Evolutionary conservation across 2,113 vertebrate species (phyloP).

Genomic region (Festucalex cinctus): DNA sequence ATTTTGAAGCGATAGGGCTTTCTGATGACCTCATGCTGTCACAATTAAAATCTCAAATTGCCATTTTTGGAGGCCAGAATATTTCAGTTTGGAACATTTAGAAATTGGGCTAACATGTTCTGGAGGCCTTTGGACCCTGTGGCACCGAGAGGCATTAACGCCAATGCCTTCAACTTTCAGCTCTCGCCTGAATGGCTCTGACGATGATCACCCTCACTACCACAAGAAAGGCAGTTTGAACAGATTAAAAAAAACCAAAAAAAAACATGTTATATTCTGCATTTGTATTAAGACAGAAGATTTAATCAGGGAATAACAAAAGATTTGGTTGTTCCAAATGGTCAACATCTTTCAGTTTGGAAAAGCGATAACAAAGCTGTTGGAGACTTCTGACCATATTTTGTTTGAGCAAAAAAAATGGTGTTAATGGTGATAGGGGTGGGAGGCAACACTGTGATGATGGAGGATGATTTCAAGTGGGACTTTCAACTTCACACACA

Average conservation of each 20-base stretch:
- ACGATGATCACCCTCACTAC: conserved; percentile 2
- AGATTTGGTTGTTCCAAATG: conserved; percentile 56
- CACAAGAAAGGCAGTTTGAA: conserved; percentile 5
- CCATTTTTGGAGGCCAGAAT: conserved; percentile 43
- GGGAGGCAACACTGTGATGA: conserved; percentile 32
- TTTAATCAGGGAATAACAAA: conserved; percentile 22
- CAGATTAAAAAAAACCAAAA: conserved; percentile 9
- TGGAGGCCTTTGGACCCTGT: conserved; percentile 25
- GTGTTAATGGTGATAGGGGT: conserved; percentile 52
- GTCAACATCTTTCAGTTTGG: conserved; percentile 59
- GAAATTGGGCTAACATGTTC: conserved; percentile 39
- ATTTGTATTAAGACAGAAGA: conserved; percentile 11
- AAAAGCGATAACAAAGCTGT: conserved; percentile 51
- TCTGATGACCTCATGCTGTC: conserved; percentile 5
- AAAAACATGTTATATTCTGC: background rate
- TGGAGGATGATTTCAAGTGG: conserved; percentile 42
- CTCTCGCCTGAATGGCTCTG: conserved; percentile 31
- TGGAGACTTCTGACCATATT: conserved; percentile 59
- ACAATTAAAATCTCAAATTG: conserved; percentile 18
- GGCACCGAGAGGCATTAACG: conserved; percentile 26
- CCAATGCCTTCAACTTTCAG: conserved; percentile 39
- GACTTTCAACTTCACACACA: conserved; percentile 54
- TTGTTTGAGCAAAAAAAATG: conserved; percentile 52
- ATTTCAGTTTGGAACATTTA: conserved; percentile 23
- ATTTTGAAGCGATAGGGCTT: background rate